Percentiles rank a stretch among this genome's conserved stretches.
Evolutionary conservation across 2,888 invertebrate species (phyloP).

Genomic region (Helobdella robusta): DNA sequence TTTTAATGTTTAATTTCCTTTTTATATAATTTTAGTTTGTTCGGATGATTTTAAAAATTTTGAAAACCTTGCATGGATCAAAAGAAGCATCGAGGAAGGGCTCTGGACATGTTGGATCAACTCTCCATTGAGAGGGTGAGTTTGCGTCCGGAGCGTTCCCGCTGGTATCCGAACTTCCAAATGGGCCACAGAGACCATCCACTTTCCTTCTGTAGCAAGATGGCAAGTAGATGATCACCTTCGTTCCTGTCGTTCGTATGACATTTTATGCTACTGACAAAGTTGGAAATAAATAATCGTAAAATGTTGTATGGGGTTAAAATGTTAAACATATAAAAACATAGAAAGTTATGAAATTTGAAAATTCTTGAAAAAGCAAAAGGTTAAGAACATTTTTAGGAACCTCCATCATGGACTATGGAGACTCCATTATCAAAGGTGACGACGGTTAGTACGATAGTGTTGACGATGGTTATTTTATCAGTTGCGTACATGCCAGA

Average conservation of each 20-base stretch:
- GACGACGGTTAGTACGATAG: constrained; percentile 16
- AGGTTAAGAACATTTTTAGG: background rate
- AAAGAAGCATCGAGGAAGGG: constrained; percentile 12
- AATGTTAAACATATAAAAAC: background rate
- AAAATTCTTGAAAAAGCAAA: too few species aligned
- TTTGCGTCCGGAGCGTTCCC: constrained; percentile 15
- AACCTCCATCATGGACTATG: constrained; percentile 21
- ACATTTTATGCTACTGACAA: background rate
- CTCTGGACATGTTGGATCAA: constrained; percentile 19
- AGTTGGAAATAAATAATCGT: background rate
- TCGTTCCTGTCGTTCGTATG: constrained; percentile 23
- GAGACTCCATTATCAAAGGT: constrained; percentile 19
- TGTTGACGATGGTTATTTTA: constrained; percentile 12
- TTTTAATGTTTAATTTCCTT: background rate
- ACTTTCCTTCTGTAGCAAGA: constrained; percentile 18
- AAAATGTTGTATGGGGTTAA: background rate
- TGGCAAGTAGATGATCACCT: constrained; percentile 20
- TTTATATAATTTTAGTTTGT: too few species aligned
- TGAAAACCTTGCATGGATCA: constrained; percentile 19
- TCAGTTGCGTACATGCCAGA: constrained; percentile 6
- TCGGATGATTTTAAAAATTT: background rate
- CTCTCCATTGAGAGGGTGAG: constrained; percentile 19
- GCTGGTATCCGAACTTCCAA: background rate
- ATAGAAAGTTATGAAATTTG: background rate
- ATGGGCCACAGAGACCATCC: constrained; percentile 17